A percentile compares a stretch with the other conserved stretches of the same genome.
Evolutionary conservation across 2,113 vertebrate genomes (phyloP).

Genomic region (Prunella himalayana): DNA sequence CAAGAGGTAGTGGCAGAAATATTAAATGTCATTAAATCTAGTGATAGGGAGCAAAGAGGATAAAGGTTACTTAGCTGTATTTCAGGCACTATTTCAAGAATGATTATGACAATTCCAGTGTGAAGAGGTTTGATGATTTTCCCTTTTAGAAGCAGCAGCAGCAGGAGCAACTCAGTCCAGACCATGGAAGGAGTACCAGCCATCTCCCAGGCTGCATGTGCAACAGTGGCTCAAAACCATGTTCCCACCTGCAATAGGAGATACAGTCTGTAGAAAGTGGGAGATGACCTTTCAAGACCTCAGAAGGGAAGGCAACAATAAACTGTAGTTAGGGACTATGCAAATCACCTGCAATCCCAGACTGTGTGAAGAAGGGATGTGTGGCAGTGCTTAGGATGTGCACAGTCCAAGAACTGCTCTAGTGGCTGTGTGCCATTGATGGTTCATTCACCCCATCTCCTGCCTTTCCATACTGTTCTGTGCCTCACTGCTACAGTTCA

Average conservation of each 20-base stretch:
- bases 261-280: not conserved
- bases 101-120: not conserved
- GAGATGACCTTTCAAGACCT: not conserved
- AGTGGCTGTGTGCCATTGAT: accelerated
- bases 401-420: not conserved
- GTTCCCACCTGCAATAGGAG: not conserved
- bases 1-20: not conserved
- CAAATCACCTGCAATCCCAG: not conserved
- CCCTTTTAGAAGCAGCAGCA: not conserved
- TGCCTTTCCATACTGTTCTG: not conserved
- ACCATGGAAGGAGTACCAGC: not conserved
- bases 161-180: not conserved
- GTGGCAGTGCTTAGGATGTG: not conserved
- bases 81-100: not conserved
- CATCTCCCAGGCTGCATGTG: not conserved
- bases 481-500: not conserved
- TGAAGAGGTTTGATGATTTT: not conserved
- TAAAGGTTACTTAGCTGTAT: not conserved
- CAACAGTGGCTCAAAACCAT: not conserved
- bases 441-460: not conserved
- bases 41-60: not conserved
- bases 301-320: not conserved
- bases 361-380: not conserved
- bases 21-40: not conserved
- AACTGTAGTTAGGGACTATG: not conserved